Conservation (phyloP, 2,797 vertebrate species). For the Sandelia bainsii region DNA sequence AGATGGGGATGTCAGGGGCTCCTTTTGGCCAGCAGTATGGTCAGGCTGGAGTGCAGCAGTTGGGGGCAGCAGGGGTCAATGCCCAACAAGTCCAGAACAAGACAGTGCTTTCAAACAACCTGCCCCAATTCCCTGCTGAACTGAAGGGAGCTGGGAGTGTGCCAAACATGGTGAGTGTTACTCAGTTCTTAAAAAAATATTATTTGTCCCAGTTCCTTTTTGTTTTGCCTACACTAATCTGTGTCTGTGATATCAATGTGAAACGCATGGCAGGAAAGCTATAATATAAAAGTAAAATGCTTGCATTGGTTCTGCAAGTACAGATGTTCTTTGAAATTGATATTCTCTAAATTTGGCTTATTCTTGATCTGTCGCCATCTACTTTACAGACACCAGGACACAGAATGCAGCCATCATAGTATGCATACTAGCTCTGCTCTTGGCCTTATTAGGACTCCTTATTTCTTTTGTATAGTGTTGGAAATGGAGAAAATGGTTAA, state of each 20-base stretch:
- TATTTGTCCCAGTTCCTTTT: neutral
- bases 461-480: neutral
- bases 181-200: slow-evolving; percentile 35
- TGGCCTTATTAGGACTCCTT: too few species aligned
- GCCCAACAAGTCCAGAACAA: slow-evolving; percentile 90
- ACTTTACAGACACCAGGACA: neutral
- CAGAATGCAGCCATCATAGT: neutral
- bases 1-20: slow-evolving; percentile 93
- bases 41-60: slow-evolving; percentile 91
- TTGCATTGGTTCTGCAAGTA: too few species aligned
- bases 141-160: slow-evolving; percentile 92
- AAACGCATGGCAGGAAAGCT: neutral
- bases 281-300: neutral
- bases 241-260: neutral
- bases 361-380: neutral
- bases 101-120: slow-evolving; percentile 89
- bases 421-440: neutral
- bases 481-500: neutral
- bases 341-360: neutral
- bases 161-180: slow-evolving; percentile 92
- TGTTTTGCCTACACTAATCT: neutral
- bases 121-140: slow-evolving; percentile 90
- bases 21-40: slow-evolving; percentile 93
- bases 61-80: slow-evolving; percentile 90
- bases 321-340: neutral